Conservation (phyloP, 2,113 vertebrate species). For the Spea multiplicata region DNA sequence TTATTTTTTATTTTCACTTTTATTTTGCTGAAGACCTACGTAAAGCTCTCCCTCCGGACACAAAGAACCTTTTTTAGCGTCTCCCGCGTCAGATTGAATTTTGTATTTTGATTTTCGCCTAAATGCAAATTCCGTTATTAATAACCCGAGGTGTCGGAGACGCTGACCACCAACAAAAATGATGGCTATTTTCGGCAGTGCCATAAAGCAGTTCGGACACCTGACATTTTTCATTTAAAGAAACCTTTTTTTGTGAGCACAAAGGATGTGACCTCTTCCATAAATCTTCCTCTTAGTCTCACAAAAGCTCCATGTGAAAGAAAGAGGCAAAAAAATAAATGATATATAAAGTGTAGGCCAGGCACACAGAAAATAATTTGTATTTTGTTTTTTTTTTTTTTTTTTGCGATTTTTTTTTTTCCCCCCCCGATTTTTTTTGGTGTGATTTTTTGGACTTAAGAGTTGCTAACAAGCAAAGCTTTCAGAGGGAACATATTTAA, state of each 20-base stretch:
- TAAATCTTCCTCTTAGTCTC: constrained; percentile 16
- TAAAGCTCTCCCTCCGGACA: too few relatives aligned
- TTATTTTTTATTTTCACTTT: too few relatives aligned
- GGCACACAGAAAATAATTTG: not conserved
- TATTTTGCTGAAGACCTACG: too few relatives aligned
- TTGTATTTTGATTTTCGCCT: not conserved
- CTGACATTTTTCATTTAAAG: constrained; percentile 6
- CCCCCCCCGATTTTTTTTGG: not conserved
- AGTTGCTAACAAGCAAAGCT: not conserved
- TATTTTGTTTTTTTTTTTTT: not conserved
- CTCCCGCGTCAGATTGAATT: not conserved
- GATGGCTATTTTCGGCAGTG: not conserved
- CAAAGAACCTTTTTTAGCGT: too few relatives aligned
- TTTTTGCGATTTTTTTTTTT: not conserved
- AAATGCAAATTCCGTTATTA: not conserved
- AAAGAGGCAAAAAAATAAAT: not conserved
- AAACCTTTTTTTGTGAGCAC: not conserved
- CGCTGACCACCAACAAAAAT: not conserved
- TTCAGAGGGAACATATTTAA: not conserved
- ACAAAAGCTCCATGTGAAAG: not conserved
- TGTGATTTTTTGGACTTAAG: not conserved
- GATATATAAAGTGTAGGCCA: not conserved
- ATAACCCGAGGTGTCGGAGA: constrained; percentile 10
- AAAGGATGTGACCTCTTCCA: not conserved
- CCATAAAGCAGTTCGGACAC: not conserved